phyloP scores from a whole-genome alignment of 2,113 vertebrate genomes.

The Hemibagrus wyckioides region DNA sequence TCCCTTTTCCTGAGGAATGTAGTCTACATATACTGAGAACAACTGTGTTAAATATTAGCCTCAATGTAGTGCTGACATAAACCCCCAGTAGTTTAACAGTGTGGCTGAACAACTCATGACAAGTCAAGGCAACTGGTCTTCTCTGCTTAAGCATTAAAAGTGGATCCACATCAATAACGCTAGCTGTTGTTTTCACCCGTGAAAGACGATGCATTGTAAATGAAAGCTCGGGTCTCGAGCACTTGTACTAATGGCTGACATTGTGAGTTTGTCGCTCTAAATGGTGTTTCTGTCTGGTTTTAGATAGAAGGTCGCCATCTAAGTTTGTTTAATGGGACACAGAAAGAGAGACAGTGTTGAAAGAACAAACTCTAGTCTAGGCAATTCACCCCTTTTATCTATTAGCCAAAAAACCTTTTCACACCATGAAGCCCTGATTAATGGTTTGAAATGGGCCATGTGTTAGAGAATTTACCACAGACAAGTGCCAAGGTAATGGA shows the following conservation, averaged over 20 bases:
- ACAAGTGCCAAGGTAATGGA: conserved; percentile 43
- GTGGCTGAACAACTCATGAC: neutral
- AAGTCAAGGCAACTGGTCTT: neutral
- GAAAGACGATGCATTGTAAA: neutral
- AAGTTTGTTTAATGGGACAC: conserved; percentile 4
- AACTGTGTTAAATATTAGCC: neutral
- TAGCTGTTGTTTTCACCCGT: neutral
- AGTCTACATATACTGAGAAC: neutral
- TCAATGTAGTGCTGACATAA: neutral
- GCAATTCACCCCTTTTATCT: conserved; percentile 54
- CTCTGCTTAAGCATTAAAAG: conserved; percentile 3
- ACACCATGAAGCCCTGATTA: conserved; percentile 46
- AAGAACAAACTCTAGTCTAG: conserved; percentile 21
- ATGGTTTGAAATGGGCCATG: conserved; percentile 38
- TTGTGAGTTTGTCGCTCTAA: conserved; percentile 16
- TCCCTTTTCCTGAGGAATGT: neutral
- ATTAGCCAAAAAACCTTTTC: conserved; percentile 54
- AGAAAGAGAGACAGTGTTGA: neutral
- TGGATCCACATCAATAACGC: neutral
- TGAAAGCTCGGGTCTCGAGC: neutral
- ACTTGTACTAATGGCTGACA: neutral
- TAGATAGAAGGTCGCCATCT: conserved; percentile 32
- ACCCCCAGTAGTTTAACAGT: neutral
- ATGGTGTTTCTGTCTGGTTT: conserved; percentile 17
- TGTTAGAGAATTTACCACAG: conserved; percentile 44